A percentile compares a stretch with the other conserved stretches of the same genome.
phyloP scores from a whole-genome alignment of 2,113 vertebrate genomes.

The Myiozetetes cayanensis region DNA sequence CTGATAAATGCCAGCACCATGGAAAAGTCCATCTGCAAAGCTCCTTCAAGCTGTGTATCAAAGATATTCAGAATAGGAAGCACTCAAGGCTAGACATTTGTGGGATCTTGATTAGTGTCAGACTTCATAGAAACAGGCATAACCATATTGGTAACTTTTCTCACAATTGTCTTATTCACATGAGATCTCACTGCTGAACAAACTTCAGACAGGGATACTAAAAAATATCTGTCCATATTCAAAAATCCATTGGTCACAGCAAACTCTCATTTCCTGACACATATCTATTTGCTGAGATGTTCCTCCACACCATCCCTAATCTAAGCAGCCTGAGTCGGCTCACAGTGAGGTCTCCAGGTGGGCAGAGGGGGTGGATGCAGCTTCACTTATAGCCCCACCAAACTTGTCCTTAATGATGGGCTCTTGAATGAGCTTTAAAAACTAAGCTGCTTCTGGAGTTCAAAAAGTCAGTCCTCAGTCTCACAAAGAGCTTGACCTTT shows the following conservation, averaged over 20 bases:
- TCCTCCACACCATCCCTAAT: background rate
- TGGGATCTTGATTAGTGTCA: background rate
- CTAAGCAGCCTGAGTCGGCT: background rate
- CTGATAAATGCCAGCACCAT: background rate
- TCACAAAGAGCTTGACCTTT: background rate
- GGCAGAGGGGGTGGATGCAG: background rate
- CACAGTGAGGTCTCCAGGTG: background rate
- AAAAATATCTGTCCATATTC: background rate
- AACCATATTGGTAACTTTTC: background rate
- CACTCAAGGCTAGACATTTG: background rate
- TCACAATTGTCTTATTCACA: background rate
- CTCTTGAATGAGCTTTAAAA: background rate
- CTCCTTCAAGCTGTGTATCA: background rate
- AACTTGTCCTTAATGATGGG: background rate
- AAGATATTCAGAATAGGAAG: background rate
- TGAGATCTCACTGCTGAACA: background rate
- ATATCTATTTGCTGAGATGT: background rate
- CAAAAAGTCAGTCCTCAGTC: background rate
- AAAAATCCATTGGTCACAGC: background rate
- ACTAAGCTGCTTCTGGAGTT: background rate
- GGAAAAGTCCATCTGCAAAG: background rate
- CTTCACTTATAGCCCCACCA: background rate
- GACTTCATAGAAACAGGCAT: background rate
- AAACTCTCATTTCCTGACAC: background rate
- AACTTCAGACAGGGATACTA: background rate